phyloP scores from a whole-genome alignment of 2,888 invertebrate species.

The Ophonus ardosiacus region DNA sequence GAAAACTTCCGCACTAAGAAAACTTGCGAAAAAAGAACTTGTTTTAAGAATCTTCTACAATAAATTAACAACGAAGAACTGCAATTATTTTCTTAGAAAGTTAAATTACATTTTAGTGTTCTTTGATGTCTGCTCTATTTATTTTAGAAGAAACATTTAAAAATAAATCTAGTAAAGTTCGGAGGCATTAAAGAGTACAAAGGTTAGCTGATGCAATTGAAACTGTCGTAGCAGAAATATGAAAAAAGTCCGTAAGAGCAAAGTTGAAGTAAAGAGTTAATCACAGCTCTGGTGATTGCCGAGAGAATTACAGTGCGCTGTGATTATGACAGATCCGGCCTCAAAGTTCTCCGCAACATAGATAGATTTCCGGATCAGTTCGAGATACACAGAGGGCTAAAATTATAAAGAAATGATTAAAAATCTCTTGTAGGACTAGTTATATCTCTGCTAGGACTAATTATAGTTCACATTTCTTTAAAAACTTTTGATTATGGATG shows the following conservation, averaged over 20 bases:
- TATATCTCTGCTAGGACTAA: too few relatives aligned
- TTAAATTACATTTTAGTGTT: neutral
- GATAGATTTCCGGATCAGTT: neutral
- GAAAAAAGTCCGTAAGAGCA: constrained; percentile 27
- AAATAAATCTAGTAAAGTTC: neutral
- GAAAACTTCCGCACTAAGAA: too few relatives aligned
- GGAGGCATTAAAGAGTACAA: constrained; percentile 9
- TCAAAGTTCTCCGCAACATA: constrained; percentile 9
- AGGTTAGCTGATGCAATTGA: constrained; percentile 1
- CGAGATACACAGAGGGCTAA: too few relatives aligned
- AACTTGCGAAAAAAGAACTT: too few relatives aligned
- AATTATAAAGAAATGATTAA: too few relatives aligned
- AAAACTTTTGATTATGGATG: too few relatives aligned
- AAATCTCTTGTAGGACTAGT: too few relatives aligned
- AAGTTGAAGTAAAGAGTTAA: constrained; percentile 45
- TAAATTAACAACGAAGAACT: neutral
- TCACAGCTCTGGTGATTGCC: constrained; percentile 23
- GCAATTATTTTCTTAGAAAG: neutral
- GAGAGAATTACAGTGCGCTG: constrained; percentile 14
- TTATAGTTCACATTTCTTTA: too few relatives aligned
- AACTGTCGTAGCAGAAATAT: constrained; percentile 12
- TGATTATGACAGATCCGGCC: neutral
- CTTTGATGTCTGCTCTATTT: neutral
- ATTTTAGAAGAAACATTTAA: constrained; percentile 5
- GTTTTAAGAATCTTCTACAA: neutral